Base-by-base conservation (phyloP, 2,797 vertebrate species). In the Iguana delicatissima region DNA sequence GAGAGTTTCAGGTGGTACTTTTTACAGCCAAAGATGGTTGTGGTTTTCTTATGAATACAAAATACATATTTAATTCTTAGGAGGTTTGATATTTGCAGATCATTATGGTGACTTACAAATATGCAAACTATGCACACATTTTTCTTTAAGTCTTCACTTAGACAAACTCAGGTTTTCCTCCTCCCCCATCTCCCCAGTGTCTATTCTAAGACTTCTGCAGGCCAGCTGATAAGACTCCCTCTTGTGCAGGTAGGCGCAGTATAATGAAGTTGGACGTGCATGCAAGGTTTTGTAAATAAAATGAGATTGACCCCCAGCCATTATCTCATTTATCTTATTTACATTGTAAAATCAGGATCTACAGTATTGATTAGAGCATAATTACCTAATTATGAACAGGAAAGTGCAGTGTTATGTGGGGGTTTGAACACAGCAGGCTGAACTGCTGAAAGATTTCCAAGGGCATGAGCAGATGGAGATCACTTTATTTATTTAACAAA, bases 271-370 rank as follows among this genome's bases (percentile, higher is more conserved):
- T 94, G 96, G 94, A 97, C 96, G 92, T 92, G 93, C 95, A 88
- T 89, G 94, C 95, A 94, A 93, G 93, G 94, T 90, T 95, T 96
- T 93, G 92, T 97, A 97, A 97, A 96, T 96, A 97, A 96, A 97
- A 97, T 97, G 93, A 97, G 97, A 94, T 96, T 98, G 98, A 98
- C 97, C 96, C 69, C 88, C 86, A 96, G 93, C 96, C 96, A 95
- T 98, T 97, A 97, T 97, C 96, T 97, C 96, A 95, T 96, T 98
- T 98, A 98, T 98, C 98, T 98, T 97, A 98, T 98, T 98, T 98
- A 97, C 97, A 96, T 97, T 97, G 96, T 97, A 97, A 97, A 98
- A 97, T 98, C 97, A 96, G 97, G 97, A 98, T 97, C 97, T 98
- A 95, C 96, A 94, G 92, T 98, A 98, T 98, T 98, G 98, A 98